These are phyloP conservation scores for Colaptes auratus DNA, from an alignment of 2,113 vertebrate genomes.

Conservation along the genomic window DNA sequence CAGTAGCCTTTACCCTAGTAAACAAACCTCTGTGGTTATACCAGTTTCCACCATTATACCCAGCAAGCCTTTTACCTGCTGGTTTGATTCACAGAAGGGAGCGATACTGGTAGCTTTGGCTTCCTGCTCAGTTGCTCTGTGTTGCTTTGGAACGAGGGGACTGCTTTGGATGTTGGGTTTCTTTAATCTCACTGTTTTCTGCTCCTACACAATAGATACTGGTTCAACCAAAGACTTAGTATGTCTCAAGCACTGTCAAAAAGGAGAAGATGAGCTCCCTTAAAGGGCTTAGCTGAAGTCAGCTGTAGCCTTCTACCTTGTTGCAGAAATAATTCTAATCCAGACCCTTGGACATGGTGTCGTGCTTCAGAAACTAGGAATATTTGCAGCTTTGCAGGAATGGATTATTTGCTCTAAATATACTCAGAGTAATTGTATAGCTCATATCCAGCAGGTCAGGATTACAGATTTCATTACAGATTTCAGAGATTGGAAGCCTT, in stretches of 20 bases:
- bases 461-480: conserved; percentile 83
- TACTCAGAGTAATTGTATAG: conserved; percentile 78
- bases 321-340: conserved; percentile 57
- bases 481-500: conserved; percentile 78
- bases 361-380: conserved; percentile 54
- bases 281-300: conserved; percentile 46
- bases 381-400: conserved; percentile 69
- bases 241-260: neutral
- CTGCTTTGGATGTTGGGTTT: neutral
- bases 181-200: neutral
- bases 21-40: neutral
- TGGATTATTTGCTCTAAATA: conserved; percentile 79
- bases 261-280: conserved; percentile 4
- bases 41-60: neutral
- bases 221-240: conserved; percentile 2
- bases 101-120: neutral
- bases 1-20: neutral
- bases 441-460: conserved; percentile 81
- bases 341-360: conserved; percentile 30
- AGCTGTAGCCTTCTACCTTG: conserved; percentile 6
- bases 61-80: neutral
- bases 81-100: neutral
- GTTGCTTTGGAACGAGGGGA: neutral
- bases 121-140: neutral
- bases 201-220: neutral